Percentiles rank a stretch among this genome's conserved stretches.
Conservation (phyloP, 92 coral and sea anemone species). For the Isaurus tuberculatus region DNA sequence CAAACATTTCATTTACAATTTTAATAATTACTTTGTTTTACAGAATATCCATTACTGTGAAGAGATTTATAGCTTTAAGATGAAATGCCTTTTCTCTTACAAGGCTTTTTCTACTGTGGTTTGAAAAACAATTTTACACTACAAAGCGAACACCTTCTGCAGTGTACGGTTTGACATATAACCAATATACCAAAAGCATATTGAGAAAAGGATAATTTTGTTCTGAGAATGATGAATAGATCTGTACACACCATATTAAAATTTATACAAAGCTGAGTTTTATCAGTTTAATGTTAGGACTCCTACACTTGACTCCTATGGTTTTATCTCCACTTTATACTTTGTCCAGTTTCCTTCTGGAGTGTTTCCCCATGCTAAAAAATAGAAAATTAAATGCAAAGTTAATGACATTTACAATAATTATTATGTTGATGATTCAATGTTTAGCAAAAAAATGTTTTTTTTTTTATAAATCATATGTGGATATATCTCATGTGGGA, state of each 20-base stretch:
- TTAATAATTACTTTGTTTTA: too few relatives aligned
- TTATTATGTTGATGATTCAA: not conserved
- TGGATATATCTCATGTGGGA: too few relatives aligned
- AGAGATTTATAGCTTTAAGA: too few relatives aligned
- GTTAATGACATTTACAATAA: not conserved
- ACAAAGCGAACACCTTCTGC: too few relatives aligned
- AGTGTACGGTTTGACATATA: too few relatives aligned
- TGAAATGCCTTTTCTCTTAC: too few relatives aligned
- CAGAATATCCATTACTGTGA: too few relatives aligned
- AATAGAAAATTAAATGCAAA: constrained; percentile 10
- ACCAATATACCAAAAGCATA: not conserved
- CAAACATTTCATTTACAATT: too few relatives aligned
- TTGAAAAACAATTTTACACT: too few relatives aligned
- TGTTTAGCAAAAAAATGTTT: too few relatives aligned
- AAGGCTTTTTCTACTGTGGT: too few relatives aligned
- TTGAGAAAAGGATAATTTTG: not conserved
- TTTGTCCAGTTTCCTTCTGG: constrained; percentile 93
- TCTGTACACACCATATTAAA: not conserved
- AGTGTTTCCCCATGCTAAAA: constrained; percentile 92
- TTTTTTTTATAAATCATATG: too few relatives aligned
- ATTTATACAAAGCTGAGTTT: not conserved
- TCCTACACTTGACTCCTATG: constrained; percentile 31
- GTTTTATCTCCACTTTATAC: constrained; percentile 79
- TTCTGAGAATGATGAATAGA: not conserved
- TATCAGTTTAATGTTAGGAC: not conserved